phyloP scores from a whole-genome alignment of 2,888 invertebrate species.

The Drosophila mercatorum region DNA sequence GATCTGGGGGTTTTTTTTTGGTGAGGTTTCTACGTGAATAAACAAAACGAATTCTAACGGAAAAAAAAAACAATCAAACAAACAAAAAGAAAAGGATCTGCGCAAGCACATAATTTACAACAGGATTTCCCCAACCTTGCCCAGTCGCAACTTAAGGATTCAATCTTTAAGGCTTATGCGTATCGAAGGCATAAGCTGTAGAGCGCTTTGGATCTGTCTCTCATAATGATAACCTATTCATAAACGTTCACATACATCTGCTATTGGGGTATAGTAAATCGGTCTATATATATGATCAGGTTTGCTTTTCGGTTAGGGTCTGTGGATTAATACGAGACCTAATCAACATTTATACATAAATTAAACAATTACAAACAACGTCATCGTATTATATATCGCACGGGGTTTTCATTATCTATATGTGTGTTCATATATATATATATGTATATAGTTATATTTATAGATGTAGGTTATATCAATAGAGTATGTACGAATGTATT shows the following conservation, averaged over 20 bases:
- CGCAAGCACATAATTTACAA: constrained; percentile 40
- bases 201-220: constrained; percentile 28
- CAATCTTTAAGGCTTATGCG: constrained; percentile 38
- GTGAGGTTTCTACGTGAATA: background rate
- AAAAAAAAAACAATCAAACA: constrained; percentile 9
- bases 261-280: constrained; percentile 17
- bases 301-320: constrained; percentile 11
- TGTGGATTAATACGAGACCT: constrained; percentile 52
- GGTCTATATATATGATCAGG: constrained; percentile 28
- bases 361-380: constrained; percentile 76
- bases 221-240: constrained; percentile 19
- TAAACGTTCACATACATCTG: constrained; percentile 21
- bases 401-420: constrained; percentile 23
- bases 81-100: constrained; percentile 9
- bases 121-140: constrained; percentile 13
- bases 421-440: constrained; percentile 20
- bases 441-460: constrained; percentile 21
- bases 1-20: background rate
- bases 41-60: constrained; percentile 10
- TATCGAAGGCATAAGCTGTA: constrained; percentile 35
- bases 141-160: constrained; percentile 37
- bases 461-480: constrained; percentile 25
- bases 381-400: constrained; percentile 42
- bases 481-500: constrained; percentile 30
- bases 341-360: constrained; percentile 71